Conservation (phyloP, 92 coral and sea anemone species). For the Palythoa caribaeorum region DNA sequence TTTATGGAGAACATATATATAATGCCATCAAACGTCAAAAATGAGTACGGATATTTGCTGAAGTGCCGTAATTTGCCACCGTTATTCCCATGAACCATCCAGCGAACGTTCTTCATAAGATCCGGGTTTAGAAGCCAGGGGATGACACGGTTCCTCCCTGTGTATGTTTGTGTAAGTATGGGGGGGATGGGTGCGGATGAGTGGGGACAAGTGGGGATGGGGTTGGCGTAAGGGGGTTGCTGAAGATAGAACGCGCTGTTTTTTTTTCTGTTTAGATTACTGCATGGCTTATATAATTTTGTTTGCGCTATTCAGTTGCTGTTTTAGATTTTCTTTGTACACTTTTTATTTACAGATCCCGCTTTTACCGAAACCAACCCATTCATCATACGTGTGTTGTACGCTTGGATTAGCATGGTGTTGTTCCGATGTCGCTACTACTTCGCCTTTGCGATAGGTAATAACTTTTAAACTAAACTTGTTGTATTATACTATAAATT, state of each 20-base stretch:
- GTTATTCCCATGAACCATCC: neutral
- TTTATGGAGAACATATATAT: no score
- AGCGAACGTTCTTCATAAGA: neutral
- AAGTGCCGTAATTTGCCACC: no score
- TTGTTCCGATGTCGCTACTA: conserved; percentile 74
- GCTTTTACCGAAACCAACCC: conserved; percentile 66
- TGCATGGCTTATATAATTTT: neutral
- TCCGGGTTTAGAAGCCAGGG: neutral
- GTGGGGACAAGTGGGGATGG: no score
- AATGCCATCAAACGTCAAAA: no score
- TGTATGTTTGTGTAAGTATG: neutral
- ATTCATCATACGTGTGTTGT: conserved; percentile 69
- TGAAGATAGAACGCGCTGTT: neutral
- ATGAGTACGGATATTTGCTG: no score
- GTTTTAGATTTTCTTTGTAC: neutral
- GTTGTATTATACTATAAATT: neutral
- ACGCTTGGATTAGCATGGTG: conserved; percentile 70
- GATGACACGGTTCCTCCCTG: neutral
- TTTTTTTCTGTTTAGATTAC: neutral
- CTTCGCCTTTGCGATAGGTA: conserved; percentile 90
- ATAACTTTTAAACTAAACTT: neutral
- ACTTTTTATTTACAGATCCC: conserved; percentile 61
- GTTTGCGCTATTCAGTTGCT: neutral
- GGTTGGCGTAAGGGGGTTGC: neutral
- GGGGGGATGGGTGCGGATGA: neutral